A percentile compares a stretch with the other conserved stretches of the same genome.
These are phyloP conservation scores for Lipophrys pholis DNA, from an alignment of 2,113 vertebrate species.

Conservation along the genomic window DNA sequence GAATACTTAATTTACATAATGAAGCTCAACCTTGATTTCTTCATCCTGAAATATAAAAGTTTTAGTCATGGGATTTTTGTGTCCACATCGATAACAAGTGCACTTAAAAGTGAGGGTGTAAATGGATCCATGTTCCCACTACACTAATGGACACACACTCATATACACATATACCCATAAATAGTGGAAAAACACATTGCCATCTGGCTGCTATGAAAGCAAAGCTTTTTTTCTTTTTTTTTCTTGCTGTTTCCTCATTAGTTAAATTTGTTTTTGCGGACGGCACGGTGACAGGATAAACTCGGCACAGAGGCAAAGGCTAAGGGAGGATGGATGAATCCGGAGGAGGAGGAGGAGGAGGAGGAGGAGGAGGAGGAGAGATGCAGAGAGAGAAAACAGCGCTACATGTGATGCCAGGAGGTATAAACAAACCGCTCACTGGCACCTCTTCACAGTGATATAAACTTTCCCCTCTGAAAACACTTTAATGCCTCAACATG, in stretches of 20 bases:
- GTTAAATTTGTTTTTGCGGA: constrained; percentile 45
- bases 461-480: constrained; percentile 48
- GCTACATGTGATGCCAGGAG: constrained; percentile 35
- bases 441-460: constrained; percentile 44
- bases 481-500: constrained; percentile 30
- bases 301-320: background rate
- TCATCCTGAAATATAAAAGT: too few relatives aligned
- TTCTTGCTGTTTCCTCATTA: constrained; percentile 63
- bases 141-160: background rate
- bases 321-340: constrained; percentile 3
- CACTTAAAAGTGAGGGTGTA: too few relatives aligned
- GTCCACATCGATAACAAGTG: too few relatives aligned
- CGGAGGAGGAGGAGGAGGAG: too few relatives aligned
- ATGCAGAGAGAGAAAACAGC: constrained; percentile 18
- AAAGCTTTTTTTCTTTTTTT: constrained; percentile 49
- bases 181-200: constrained; percentile 45
- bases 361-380: constrained; percentile 9
- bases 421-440: constrained; percentile 60
- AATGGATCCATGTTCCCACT: too few relatives aligned
- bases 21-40: too few relatives aligned
- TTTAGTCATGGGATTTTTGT: too few relatives aligned
- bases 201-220: constrained; percentile 64
- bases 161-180: constrained; percentile 38
- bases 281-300: constrained; percentile 36
- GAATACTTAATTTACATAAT: too few relatives aligned